These are phyloP conservation scores for Agrotis ipsilon DNA, from an alignment of 2,888 invertebrate species.

Conservation along the genomic window DNA sequence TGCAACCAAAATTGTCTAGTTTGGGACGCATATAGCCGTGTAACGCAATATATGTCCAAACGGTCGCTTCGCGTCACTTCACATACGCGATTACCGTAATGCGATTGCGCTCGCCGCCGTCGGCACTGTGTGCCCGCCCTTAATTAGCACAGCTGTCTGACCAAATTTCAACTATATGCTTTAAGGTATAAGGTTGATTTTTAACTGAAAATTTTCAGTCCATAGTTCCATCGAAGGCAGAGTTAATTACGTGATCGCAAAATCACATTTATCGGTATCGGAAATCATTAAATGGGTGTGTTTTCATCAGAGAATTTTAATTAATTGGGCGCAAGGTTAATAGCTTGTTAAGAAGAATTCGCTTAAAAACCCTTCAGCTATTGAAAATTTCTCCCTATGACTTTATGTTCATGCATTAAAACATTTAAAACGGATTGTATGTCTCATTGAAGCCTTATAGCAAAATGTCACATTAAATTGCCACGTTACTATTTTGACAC, in stretches of 20 bases:
- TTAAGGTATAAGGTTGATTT: constrained; percentile 1
- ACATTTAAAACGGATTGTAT: no score
- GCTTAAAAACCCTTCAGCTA: neutral
- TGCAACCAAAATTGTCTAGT: constrained; percentile 25
- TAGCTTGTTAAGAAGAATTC: constrained; percentile 14
- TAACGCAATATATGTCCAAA: constrained; percentile 53
- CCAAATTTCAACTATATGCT: constrained; percentile 23
- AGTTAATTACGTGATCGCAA: constrained; percentile 57
- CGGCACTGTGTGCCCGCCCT: constrained; percentile 69
- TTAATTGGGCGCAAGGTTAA: neutral
- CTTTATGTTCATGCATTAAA: no score
- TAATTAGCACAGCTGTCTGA: constrained; percentile 68
- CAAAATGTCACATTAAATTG: no score
- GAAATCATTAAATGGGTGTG: constrained; percentile 48
- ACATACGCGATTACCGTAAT: constrained; percentile 79
- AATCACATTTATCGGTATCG: constrained; percentile 57
- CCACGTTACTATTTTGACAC: no score
- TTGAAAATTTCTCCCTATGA: neutral
- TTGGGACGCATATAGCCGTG: constrained; percentile 31
- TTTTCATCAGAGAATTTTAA: constrained; percentile 41
- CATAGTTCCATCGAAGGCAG: constrained; percentile 31
- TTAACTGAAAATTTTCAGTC: neutral
- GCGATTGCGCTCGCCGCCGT: constrained; percentile 71
- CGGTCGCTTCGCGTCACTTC: constrained; percentile 73
- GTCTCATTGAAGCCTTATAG: no score